phyloP scores from a whole-genome alignment of 2,888 invertebrate genomes.

The Abrostola triplasia region DNA sequence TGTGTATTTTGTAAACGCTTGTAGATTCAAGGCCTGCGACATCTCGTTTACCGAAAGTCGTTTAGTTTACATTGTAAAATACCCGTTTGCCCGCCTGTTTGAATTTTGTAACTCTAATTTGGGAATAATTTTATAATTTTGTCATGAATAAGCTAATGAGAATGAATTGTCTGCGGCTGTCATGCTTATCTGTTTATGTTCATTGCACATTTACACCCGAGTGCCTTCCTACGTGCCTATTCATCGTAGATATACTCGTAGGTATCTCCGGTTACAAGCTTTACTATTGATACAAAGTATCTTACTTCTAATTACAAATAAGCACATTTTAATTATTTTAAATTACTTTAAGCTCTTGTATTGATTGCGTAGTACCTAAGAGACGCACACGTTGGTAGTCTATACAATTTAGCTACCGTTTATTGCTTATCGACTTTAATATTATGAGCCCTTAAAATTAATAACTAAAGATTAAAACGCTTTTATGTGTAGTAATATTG shows the following conservation, averaged over 20 bases:
- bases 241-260: constrained; percentile 5
- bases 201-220: constrained; percentile 32
- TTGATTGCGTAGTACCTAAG: constrained; percentile 1
- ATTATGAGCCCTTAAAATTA: constrained; percentile 13
- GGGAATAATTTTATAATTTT: constrained; percentile 64
- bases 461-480: constrained; percentile 26
- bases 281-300: constrained; percentile 21
- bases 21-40: constrained; percentile 81
- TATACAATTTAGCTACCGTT: constrained; percentile 13
- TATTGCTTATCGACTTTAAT: constrained; percentile 13
- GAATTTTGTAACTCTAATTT: constrained; percentile 65
- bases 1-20: constrained; percentile 73
- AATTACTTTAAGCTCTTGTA: constrained; percentile 11
- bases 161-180: constrained; percentile 51
- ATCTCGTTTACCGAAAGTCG: constrained; percentile 80
- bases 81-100: constrained; percentile 65
- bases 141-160: constrained; percentile 60
- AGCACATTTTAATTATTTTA: constrained; percentile 12
- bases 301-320: constrained; percentile 10
- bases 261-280: constrained; percentile 14
- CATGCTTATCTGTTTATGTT: constrained; percentile 45
- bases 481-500: constrained; percentile 22
- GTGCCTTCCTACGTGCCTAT: constrained; percentile 5
- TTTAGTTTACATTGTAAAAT: constrained; percentile 79
- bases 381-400: constrained; percentile 1